Evolutionary conservation across 2,888 invertebrate genomes (phyloP).

Genomic region (Gisinianus flammeolus): DNA sequence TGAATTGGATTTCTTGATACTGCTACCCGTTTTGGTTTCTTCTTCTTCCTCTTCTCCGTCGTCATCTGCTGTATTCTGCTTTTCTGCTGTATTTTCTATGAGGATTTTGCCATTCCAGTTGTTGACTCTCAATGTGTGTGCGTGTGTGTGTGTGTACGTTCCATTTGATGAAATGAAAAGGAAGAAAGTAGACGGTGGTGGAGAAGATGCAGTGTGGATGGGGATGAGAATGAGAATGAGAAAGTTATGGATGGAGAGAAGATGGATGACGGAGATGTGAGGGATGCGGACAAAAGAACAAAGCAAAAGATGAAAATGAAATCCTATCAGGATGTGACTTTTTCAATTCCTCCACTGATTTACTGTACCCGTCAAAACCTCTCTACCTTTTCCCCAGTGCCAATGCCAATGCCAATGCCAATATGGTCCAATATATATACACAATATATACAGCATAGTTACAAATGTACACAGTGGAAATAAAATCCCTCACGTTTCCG

Average conservation of each 20-base stretch:
- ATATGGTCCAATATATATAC: too few species aligned
- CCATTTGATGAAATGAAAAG: neutral
- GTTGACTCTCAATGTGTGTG: too few species aligned
- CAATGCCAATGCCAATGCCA: too few species aligned
- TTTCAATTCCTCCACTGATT: conserved; percentile 12
- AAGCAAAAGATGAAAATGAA: too few species aligned
- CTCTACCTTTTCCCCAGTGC: neutral
- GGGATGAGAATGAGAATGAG: neutral
- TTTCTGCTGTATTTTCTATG: too few species aligned
- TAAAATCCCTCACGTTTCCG: too few species aligned
- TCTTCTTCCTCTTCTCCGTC: too few species aligned
- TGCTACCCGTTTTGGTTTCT: neutral
- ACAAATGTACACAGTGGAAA: too few species aligned
- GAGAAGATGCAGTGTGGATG: conserved; percentile 3
- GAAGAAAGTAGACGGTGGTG: neutral
- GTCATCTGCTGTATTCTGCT: too few species aligned
- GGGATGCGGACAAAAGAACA: conserved; percentile 7
- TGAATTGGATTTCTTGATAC: neutral
- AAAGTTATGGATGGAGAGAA: conserved; percentile 13
- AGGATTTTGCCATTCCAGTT: too few species aligned
- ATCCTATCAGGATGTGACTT: conserved; percentile 1
- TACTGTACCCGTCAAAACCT: neutral
- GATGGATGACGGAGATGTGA: conserved; percentile 23
- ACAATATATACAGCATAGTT: too few species aligned
- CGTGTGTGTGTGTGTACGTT: too few species aligned